phyloP scores from a whole-genome alignment of 1,140 invertebrate species.

The Drosophila suzukii region DNA sequence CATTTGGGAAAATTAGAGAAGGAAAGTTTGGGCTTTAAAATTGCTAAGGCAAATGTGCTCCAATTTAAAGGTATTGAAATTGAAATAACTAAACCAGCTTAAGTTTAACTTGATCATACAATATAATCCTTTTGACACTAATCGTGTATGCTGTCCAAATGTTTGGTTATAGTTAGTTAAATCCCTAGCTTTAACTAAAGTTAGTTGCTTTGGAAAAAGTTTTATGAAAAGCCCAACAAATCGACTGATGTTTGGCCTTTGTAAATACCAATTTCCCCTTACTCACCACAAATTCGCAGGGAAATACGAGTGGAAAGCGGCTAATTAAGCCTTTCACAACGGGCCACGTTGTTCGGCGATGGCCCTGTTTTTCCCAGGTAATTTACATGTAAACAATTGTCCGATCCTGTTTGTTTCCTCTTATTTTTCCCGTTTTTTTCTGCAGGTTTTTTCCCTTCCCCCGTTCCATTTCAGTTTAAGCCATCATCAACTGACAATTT shows the following conservation, averaged over 20 bases:
- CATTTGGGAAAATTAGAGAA: neutral
- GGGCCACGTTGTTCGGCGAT: conserved; percentile 2
- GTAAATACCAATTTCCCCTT: neutral
- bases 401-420: conserved; percentile 24
- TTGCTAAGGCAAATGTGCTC: too few relatives aligned
- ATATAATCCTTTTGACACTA: too few relatives aligned
- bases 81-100: too few relatives aligned
- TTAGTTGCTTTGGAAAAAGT: neutral
- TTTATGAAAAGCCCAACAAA: conserved; percentile 5
- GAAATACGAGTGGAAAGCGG: conserved; percentile 20
- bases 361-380: conserved; percentile 43
- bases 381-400: conserved; percentile 75
- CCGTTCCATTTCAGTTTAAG: conserved; percentile 40
- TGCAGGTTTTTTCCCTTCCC: neutral
- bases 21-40: neutral
- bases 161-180: neutral
- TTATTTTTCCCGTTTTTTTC: neutral
- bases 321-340: conserved; percentile 39
- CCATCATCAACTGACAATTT: conserved; percentile 77
- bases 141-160: neutral
- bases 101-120: too few relatives aligned
- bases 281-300: neutral
- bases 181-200: neutral
- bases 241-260: neutral
- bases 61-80: neutral